Evolutionary conservation across 2,888 invertebrate species (phyloP), one percentile per base, ranked within the genome.

Genomic region (Pteria penguin): DNA sequence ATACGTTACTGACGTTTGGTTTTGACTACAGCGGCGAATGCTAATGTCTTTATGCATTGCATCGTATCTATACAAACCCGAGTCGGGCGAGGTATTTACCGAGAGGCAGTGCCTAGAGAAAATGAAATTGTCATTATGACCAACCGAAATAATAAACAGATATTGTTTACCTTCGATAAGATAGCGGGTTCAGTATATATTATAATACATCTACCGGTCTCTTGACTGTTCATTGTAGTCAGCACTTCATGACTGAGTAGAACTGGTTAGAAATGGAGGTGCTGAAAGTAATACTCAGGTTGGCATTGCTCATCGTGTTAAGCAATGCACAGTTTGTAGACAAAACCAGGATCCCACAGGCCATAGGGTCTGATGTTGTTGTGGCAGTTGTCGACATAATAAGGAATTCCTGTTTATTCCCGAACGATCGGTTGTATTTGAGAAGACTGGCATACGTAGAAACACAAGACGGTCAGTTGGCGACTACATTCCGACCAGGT

Each of bases 371-470:
- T 1, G 80, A 79, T 26, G 85, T 85, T 2, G 84, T 85, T n/a
- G 77, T 79, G 22, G 82, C 82, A 18, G 85, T 85, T 2, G 66
- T 82, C 14, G 75, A 69, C 22, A 75, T 81, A 5, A 63, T 85
- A 0, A 61, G 76, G 18, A 70, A 80, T 22, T 75, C 82, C 1
- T 85, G 85, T 61, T 78, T 85, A 18, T 88, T 89, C 67, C 68
- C 79, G 3, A 85, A 87, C 36, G 87, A 88, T 76, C 78, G 84
- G 31, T 71, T 84, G 54, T 86, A 86, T 57, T 68, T 86, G 0
- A 62, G 87, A 14, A 81, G 88, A 18, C 65, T 88, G 27, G 88
- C 89, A 5, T 88, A 84, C 69, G 85, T 87, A 1, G 86, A 86
- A 66, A 80, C 85, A 3, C 24, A 67, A n/a, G 88, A 88, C 71